Conservation (phyloP, 2,113 vertebrate species). For the Raja brachyura region DNA sequence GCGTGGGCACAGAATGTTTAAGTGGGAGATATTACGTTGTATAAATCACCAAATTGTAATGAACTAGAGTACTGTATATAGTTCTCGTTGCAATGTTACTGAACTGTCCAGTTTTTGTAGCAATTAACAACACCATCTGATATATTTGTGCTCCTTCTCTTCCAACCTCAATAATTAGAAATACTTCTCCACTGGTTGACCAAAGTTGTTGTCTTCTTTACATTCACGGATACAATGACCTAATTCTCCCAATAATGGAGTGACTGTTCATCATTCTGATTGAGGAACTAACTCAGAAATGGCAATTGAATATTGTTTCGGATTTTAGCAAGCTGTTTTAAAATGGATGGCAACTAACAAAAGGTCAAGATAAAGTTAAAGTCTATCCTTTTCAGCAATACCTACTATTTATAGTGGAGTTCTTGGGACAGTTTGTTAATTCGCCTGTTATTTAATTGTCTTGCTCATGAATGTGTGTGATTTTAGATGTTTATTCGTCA, state of each 20-base stretch:
- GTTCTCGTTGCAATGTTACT: no score
- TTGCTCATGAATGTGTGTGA: neutral
- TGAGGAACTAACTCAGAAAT: neutral
- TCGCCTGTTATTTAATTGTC: neutral
- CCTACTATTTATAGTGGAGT: neutral
- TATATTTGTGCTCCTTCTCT: neutral
- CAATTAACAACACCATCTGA: neutral
- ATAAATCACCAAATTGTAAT: no score
- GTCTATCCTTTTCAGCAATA: neutral
- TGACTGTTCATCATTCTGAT: neutral
- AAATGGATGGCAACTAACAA: neutral
- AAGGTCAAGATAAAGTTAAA: neutral
- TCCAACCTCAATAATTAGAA: no score
- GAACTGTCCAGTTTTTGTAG: neutral
- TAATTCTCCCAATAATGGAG: neutral
- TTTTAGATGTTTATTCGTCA: no score
- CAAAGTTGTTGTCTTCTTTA: neutral
- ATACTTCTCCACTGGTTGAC: neutral
- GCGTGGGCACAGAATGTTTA: no score
- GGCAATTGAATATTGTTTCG: neutral
- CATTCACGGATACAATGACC: neutral
- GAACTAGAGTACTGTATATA: no score
- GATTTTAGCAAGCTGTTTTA: neutral
- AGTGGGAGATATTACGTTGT: no score
- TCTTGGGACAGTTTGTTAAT: neutral